Percentiles rank a stretch among this genome's conserved stretches.
Evolutionary conservation across 2,113 vertebrate genomes (phyloP).

Genomic region (Podocnemis expansa): DNA sequence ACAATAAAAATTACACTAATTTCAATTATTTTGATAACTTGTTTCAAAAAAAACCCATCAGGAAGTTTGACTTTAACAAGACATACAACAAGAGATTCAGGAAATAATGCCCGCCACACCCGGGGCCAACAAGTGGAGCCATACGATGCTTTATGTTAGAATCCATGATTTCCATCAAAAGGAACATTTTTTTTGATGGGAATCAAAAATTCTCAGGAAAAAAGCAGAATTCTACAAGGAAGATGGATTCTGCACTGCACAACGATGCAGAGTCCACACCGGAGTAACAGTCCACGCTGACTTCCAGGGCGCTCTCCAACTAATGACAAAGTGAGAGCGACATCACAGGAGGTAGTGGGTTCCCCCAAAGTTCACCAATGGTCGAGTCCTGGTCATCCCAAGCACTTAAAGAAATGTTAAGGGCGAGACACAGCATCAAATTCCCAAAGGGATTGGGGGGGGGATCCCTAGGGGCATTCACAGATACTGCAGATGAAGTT

Average conservation of each 20-base stretch:
- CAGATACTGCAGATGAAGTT: background rate
- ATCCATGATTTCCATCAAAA: background rate
- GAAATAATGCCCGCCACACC: background rate
- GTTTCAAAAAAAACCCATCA: background rate
- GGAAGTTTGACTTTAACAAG: background rate
- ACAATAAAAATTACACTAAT: background rate
- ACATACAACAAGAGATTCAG: background rate
- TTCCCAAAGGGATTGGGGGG: fast-evolving
- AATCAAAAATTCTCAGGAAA: background rate
- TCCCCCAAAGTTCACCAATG: background rate
- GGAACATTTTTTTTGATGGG: background rate
- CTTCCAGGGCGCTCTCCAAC: background rate
- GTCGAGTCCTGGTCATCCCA: background rate
- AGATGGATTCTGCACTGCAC: background rate
- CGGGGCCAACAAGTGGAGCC: too few relatives aligned
- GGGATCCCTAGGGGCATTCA: background rate
- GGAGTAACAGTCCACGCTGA: background rate
- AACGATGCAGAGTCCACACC: background rate
- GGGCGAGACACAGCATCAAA: fast-evolving
- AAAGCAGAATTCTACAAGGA: background rate
- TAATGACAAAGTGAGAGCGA: background rate
- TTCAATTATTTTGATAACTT: background rate
- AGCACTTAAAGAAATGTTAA: fast-evolving
- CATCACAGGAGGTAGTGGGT: background rate
- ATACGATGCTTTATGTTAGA: background rate